Percentiles rank a stretch among this genome's conserved stretches.
These are phyloP conservation scores for Aythya baeri DNA, from an alignment of 2,113 vertebrate species.

Conservation along the genomic window DNA sequence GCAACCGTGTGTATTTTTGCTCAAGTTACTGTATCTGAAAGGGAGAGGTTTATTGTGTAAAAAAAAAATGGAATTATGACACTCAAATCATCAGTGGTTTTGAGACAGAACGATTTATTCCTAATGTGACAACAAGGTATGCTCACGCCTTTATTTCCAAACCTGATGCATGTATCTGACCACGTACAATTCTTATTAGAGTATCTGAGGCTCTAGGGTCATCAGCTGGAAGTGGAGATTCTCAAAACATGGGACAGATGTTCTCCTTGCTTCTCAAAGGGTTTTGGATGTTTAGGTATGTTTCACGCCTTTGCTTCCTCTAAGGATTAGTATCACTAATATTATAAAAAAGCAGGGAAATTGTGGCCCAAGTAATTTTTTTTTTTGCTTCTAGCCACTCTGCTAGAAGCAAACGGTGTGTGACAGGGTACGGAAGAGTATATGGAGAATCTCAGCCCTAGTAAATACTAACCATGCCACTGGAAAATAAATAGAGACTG, in stretches of 20 bases:
- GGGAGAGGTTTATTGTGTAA: background rate
- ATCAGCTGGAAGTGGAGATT: background rate
- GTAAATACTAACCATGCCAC: constrained; percentile 44
- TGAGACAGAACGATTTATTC: background rate
- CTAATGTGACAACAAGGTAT: background rate
- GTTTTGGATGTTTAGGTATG: background rate
- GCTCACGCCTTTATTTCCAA: background rate
- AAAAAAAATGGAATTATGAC: background rate
- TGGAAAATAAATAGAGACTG: constrained; percentile 65
- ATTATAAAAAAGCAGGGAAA: background rate
- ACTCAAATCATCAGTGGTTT: background rate
- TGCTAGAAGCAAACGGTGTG: background rate
- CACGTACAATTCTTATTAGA: background rate
- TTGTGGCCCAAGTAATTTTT: background rate
- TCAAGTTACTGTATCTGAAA: background rate
- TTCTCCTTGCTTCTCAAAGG: background rate
- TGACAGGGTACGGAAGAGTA: background rate
- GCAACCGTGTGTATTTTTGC: background rate
- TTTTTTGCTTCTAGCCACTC: background rate
- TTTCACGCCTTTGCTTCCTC: background rate
- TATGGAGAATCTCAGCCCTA: constrained; percentile 24
- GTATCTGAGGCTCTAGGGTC: background rate
- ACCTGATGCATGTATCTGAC: background rate
- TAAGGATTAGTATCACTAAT: background rate
- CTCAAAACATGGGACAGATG: background rate